phyloP scores from a whole-genome alignment of 35 echinoderm and acorn worm genomes.

The Heliocidaris erythrogramma region DNA sequence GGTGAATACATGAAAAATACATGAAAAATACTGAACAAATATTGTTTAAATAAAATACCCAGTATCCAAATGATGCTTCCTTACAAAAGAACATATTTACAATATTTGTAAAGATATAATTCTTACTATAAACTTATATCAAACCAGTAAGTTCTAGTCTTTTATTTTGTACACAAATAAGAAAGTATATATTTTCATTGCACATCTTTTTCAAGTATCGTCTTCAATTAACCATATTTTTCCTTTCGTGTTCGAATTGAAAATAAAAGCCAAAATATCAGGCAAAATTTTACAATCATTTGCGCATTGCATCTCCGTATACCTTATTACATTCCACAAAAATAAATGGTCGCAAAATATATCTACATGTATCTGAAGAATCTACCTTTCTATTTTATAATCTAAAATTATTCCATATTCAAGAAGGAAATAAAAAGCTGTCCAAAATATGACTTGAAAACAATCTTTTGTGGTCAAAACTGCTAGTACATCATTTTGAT shows the following conservation, averaged over 20 bases:
- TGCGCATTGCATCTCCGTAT: too few species aligned
- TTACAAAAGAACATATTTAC: neutral
- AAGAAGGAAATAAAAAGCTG: too few species aligned
- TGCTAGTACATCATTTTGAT: too few species aligned
- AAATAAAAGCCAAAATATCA: too few species aligned
- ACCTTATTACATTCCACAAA: too few species aligned
- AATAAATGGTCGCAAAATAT: neutral
- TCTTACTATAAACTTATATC: neutral
- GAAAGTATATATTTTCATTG: neutral
- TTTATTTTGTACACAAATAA: neutral
- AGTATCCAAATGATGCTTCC: neutral
- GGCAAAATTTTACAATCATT: too few species aligned
- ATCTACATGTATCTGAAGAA: neutral
- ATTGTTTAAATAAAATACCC: too few species aligned
- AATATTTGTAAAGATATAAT: neutral
- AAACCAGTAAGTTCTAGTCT: neutral
- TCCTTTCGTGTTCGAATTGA: neutral
- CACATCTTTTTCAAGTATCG: neutral
- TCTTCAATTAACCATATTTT: neutral
- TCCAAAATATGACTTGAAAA: too few species aligned
- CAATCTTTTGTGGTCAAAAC: too few species aligned
- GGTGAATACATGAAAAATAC: too few species aligned
- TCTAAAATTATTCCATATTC: neutral
- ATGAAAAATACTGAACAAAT: too few species aligned
- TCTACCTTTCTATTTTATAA: neutral